These are phyloP conservation scores for Drosophila testacea DNA, from an alignment of 2,888 invertebrate genomes.

Conservation along the genomic window DNA sequence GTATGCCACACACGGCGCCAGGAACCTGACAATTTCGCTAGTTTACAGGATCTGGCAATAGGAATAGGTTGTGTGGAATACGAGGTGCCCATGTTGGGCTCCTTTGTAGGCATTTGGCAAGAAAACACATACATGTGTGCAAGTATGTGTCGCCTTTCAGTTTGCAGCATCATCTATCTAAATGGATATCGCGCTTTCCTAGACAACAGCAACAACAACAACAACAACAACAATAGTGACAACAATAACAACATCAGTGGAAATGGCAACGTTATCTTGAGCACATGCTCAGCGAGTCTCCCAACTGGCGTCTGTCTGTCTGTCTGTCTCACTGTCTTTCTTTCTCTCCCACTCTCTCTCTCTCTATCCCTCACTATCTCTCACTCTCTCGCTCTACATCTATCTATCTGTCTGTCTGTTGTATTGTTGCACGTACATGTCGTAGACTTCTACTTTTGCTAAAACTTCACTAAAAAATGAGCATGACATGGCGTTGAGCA, in stretches of 20 bases:
- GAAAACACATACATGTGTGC: not conserved
- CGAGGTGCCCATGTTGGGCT: not conserved
- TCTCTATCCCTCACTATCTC: conserved; percentile 12
- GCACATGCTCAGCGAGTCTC: conserved; percentile 51
- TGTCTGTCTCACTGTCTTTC: conserved; percentile 9
- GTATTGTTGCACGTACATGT: conserved; percentile 80
- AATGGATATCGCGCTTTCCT: conserved; percentile 69
- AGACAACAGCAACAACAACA: conserved; percentile 41
- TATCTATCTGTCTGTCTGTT: conserved; percentile 22
- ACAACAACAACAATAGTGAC: conserved; percentile 31
- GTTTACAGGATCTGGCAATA: conserved; percentile 39
- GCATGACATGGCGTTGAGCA: conserved; percentile 78
- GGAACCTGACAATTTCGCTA: conserved; percentile 61
- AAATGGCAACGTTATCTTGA: conserved; percentile 49
- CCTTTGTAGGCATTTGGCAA: conserved; percentile 11
- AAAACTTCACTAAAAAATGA: conserved; percentile 81
- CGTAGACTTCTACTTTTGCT: conserved; percentile 76
- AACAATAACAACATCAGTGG: conserved; percentile 28
- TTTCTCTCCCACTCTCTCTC: conserved; percentile 4
- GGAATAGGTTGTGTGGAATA: not conserved
- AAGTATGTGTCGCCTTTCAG: conserved; percentile 39
- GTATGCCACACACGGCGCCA: conserved; percentile 57
- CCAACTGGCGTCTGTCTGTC: conserved; percentile 26
- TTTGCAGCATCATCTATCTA: conserved; percentile 71
- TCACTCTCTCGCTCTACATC: conserved; percentile 9